These are phyloP conservation scores for Lucifuga dentata DNA, from an alignment of 2,113 vertebrate species.

Conservation along the genomic window DNA sequence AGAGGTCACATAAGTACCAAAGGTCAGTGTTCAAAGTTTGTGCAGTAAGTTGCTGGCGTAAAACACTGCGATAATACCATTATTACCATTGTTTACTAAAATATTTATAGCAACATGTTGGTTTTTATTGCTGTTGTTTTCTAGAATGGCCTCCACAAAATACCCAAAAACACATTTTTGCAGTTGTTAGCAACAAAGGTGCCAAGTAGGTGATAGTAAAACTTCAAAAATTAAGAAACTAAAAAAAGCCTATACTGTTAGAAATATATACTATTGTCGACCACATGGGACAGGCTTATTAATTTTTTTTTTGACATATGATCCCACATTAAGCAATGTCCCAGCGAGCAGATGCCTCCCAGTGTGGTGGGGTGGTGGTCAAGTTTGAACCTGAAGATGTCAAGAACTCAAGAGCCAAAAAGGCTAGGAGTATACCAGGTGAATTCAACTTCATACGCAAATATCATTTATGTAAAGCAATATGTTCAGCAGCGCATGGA, in stretches of 20 bases:
- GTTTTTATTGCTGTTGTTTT: conserved; percentile 4
- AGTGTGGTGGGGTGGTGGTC: conserved; percentile 71
- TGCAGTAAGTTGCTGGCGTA: too few relatives aligned
- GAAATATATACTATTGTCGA: too few relatives aligned
- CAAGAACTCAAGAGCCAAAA: conserved; percentile 62
- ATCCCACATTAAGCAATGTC: conserved; percentile 72
- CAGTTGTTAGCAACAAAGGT: neutral
- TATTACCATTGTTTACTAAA: neutral
- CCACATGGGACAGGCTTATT: conserved; percentile 37
- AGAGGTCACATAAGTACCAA: neutral
- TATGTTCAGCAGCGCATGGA: conserved; percentile 2
- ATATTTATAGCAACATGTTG: neutral
- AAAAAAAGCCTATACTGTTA: conserved; percentile 2
- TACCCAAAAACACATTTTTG: neutral
- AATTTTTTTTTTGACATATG: conserved; percentile 12
- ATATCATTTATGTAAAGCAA: neutral
- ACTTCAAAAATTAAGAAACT: neutral
- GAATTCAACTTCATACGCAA: conserved; percentile 28
- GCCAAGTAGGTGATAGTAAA: neutral
- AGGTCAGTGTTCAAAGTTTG: too few relatives aligned
- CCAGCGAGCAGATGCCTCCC: conserved; percentile 69
- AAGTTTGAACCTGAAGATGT: conserved; percentile 74
- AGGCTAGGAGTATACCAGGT: conserved; percentile 75
- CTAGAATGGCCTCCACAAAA: neutral
- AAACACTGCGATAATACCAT: too few relatives aligned